Evolutionary conservation across 2,113 vertebrate genomes (phyloP).

Genomic region (Grus americana): DNA sequence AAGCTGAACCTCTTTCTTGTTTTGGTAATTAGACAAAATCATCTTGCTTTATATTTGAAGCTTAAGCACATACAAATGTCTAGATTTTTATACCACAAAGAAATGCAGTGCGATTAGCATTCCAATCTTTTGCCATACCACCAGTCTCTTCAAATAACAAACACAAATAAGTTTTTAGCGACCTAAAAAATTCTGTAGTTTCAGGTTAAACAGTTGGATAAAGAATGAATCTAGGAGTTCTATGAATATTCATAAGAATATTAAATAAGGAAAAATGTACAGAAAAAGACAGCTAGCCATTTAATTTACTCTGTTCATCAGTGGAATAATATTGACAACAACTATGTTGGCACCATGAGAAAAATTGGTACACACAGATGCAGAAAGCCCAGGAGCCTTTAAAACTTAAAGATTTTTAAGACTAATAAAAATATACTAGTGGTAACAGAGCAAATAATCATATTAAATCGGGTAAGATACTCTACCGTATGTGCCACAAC

Average conservation of each 20-base stretch:
- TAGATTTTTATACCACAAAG: not conserved
- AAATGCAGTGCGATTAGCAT: not conserved
- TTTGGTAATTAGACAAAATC: constrained; percentile 18
- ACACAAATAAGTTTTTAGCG: not conserved
- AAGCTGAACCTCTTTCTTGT: not conserved
- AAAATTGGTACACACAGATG: not conserved
- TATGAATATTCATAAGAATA: not conserved
- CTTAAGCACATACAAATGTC: not conserved
- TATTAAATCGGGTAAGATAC: not conserved
- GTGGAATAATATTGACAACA: not conserved
- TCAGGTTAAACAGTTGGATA: constrained; percentile 10
- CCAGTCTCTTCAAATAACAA: not conserved
- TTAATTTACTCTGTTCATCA: not conserved
- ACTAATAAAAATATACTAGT: not conserved
- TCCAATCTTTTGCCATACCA: not conserved
- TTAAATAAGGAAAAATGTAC: not conserved
- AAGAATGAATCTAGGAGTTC: not conserved
- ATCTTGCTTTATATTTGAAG: not conserved
- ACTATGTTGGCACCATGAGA: not conserved
- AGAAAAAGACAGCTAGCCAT: not conserved
- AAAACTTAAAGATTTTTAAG: not conserved
- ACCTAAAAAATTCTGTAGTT: not conserved
- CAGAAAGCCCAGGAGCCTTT: not conserved
- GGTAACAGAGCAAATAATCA: not conserved
- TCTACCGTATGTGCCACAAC: not conserved